phyloP scores from a whole-genome alignment of 92 coral and sea anemone species.

The Bergia sp. region DNA sequence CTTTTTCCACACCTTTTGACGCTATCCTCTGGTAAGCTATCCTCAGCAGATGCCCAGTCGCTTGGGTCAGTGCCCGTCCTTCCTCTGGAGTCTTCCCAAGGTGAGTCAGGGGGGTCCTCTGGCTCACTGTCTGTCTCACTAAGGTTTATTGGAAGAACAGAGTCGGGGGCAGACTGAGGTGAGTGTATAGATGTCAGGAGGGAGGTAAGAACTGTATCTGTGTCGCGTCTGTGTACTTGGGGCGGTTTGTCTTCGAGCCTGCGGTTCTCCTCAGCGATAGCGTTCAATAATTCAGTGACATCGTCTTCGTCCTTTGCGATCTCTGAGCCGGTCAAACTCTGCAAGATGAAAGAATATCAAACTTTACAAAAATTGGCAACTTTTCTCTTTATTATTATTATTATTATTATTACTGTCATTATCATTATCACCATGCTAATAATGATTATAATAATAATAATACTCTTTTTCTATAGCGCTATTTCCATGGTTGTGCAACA shows the following conservation, averaged over 20 bases:
- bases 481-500: too few species aligned
- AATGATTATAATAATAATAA: too few species aligned
- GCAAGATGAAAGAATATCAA: conserved; percentile 5
- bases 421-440: too few species aligned
- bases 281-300: conserved; percentile 71
- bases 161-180: conserved; percentile 55
- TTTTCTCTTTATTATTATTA: too few species aligned
- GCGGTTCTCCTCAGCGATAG: conserved; percentile 58
- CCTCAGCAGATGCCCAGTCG: conserved; percentile 46
- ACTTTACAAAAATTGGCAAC: background rate
- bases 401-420: too few species aligned
- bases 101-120: conserved; percentile 25
- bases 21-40: conserved; percentile 30
- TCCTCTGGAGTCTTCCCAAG: conserved; percentile 14
- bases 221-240: conserved; percentile 64
- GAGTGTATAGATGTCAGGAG: conserved; percentile 62
- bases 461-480: too few species aligned
- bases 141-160: conserved; percentile 48
- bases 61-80: conserved; percentile 28
- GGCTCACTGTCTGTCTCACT: conserved; percentile 39
- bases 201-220: conserved; percentile 76
- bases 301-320: conserved; percentile 76
- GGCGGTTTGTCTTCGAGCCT: conserved; percentile 55
- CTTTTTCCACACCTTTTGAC: background rate
- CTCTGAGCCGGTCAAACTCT: conserved; percentile 70